phyloP scores from a whole-genome alignment of 2,797 vertebrate genomes.

The Gymnoscopelus microlampas region DNA sequence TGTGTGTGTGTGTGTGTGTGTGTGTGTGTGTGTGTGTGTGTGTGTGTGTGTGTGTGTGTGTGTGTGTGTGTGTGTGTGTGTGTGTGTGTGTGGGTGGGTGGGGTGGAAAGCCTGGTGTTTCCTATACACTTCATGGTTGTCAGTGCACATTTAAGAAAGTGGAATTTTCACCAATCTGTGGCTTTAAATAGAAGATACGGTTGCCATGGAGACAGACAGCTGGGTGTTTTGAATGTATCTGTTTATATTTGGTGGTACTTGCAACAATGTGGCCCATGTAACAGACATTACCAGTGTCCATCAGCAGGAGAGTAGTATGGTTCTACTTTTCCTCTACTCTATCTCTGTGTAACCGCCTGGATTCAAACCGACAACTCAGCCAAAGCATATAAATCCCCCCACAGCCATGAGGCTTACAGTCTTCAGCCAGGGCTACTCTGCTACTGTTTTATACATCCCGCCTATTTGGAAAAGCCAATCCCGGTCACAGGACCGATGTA shows the following conservation, averaged over 20 bases:
- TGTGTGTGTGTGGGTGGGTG: constrained; percentile 3
- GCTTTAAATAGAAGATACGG: constrained; percentile 79
- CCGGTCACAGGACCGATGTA: no score
- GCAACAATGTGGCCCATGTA: no score
- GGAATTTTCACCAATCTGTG: constrained; percentile 27
- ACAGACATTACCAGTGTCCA: neutral
- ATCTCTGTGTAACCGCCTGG: no score
- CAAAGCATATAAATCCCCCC: no score
- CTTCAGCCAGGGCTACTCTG: no score
- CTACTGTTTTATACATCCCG: no score
- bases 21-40: neutral
- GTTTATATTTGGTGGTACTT: no score
- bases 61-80: neutral
- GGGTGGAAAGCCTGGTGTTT: constrained; percentile 28
- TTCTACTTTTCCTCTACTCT: neutral
- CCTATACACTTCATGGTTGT: constrained; percentile 40
- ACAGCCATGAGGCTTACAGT: no score
- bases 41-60: neutral
- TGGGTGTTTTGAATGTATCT: constrained; percentile 68
- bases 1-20: neutral
- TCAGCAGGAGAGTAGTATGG: constrained; percentile 17
- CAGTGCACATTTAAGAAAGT: constrained; percentile 40
- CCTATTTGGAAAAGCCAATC: no score
- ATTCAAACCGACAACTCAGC: no score
- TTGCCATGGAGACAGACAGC: constrained; percentile 87